These are phyloP conservation scores for Carassius auratus DNA, from an alignment of 2,113 vertebrate species.

Conservation along the genomic window DNA sequence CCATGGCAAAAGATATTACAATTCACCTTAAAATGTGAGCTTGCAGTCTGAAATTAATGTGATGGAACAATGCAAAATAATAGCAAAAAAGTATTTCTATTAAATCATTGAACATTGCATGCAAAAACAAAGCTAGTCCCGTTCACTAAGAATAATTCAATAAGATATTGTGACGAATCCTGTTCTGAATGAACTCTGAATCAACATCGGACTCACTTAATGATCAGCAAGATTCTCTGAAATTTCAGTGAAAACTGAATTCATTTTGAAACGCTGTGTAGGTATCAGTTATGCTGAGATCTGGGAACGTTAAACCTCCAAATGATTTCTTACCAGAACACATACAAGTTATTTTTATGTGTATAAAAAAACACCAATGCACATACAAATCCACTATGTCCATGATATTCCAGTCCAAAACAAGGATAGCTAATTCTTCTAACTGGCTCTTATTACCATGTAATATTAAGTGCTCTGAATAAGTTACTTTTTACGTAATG, in stretches of 20 bases:
- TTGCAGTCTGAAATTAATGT: neutral
- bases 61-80: neutral
- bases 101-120: neutral
- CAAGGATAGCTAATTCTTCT: neutral
- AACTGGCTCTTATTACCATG: neutral
- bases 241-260: no score
- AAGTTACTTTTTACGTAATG: no score
- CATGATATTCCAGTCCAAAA: no score
- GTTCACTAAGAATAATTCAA: neutral
- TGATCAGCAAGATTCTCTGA: neutral
- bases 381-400: no score
- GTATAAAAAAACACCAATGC: neutral
- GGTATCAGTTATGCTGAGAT: no score
- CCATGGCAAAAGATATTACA: neutral
- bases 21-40: neutral
- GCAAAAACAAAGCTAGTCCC: neutral
- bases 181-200: neutral
- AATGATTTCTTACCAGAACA: no score
- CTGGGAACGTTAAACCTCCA: no score
- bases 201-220: no score
- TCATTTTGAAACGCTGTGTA: no score
- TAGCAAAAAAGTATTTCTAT: no score
- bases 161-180: neutral
- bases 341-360: neutral
- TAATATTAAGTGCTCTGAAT: neutral